Conservation (phyloP, 2,113 vertebrate species). For the Hydropotes inermis region DNA sequence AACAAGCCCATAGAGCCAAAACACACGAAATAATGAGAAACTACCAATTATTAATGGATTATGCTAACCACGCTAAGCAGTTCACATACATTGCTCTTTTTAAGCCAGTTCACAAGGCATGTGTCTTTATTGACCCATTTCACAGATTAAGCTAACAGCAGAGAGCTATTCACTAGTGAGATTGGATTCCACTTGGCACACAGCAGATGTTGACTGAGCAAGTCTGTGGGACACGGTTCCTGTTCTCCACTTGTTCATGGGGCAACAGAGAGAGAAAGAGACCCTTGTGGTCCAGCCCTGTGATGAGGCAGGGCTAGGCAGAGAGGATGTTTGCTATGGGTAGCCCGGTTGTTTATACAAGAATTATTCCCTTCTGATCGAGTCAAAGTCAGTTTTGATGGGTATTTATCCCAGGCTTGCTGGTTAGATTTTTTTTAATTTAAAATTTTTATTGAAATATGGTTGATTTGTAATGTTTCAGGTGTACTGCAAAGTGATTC, state of each 20-base stretch:
- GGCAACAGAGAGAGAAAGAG: background rate
- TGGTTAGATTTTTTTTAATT: background rate
- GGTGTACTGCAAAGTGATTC: background rate
- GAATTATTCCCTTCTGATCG: background rate
- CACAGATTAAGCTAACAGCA: background rate
- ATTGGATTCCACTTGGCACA: background rate
- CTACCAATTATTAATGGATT: background rate
- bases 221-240: rapidly evolving
- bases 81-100: background rate
- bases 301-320: background rate
- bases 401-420: background rate
- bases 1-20: background rate
- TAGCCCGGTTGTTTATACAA: background rate
- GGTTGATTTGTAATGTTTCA: background rate
- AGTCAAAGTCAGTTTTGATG: background rate
- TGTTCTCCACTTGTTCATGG: background rate
- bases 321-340: background rate
- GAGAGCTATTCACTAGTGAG: background rate
- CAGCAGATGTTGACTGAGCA: background rate
- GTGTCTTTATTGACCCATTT: background rate
- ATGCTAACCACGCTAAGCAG: background rate
- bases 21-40: background rate
- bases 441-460: background rate
- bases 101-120: background rate
- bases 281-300: rapidly evolving